Percentiles rank a stretch among this genome's conserved stretches.
Evolutionary conservation across 2,113 vertebrate species (phyloP).

Genomic region (Capreolus pygargus): DNA sequence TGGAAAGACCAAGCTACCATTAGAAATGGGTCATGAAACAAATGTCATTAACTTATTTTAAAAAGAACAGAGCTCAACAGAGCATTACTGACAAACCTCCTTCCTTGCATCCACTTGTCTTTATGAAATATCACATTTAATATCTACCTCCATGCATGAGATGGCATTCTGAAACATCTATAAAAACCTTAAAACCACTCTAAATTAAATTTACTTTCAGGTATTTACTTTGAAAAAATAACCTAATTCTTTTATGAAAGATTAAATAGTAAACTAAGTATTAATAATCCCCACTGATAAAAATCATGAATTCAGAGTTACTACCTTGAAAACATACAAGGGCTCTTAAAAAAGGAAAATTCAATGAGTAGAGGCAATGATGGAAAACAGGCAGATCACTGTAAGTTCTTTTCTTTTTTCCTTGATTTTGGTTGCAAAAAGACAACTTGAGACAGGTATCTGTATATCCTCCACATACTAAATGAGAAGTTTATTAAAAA

Average conservation of each 20-base stretch:
- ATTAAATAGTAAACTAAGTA: not conserved
- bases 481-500: not conserved
- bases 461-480: not conserved
- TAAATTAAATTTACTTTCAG: constrained; percentile 43
- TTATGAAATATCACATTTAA: constrained; percentile 77
- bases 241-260: not conserved
- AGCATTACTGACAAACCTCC: constrained; percentile 67
- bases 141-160: constrained; percentile 50
- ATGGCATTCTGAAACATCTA: constrained; percentile 18
- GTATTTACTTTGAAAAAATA: constrained; percentile 20
- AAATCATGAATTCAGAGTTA: not conserved
- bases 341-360: not conserved
- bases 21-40: constrained; percentile 72
- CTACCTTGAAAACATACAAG: not conserved
- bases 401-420: not conserved
- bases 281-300: not conserved
- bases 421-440: not conserved
- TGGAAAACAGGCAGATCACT: not conserved
- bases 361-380: constrained; percentile 1
- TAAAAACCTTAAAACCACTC: constrained; percentile 56
- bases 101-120: constrained; percentile 68
- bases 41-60: constrained; percentile 72
- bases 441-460: not conserved
- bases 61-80: constrained; percentile 75
- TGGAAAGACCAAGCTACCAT: constrained; percentile 61